Evolutionary conservation across 2,888 invertebrate genomes (phyloP), one percentile per base, ranked within the genome.

Genomic region (Philonicus albiceps): DNA sequence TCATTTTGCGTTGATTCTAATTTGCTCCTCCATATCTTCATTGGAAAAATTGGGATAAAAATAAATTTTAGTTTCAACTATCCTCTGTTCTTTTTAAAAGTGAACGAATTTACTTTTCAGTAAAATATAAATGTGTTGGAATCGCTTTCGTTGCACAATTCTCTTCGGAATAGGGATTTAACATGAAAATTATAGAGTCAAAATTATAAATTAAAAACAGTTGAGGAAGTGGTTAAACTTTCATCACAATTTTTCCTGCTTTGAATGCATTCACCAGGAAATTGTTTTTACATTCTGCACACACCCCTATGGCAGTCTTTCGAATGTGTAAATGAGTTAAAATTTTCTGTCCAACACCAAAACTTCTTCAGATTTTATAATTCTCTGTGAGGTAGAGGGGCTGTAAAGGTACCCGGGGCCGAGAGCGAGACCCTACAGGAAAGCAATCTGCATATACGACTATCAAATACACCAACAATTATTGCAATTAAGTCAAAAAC

Each of bases 401-500:
- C 22, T 6, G 22, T 7, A n/a, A 55, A 55, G 22, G 49, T 7
- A 30, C 22, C 22, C 6, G 27, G 3, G 22, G 1, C 37, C 22
- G 22, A 11, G 13, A 78, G n/a, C 49, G 27, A 6, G 5, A 11
- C 40, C 13, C 40, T n/a, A 13, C n/a, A n/a, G 37, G 22, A 27
- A 40, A 19, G 22, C 27, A 27, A 37, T 49, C 22, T 49, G 49
- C 78, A 78, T 78, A 78, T 49, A 30, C 76, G 43, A 49, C 43
- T 43, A 78, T 49, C 49, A 78, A 78, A 53, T 13, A 78, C 49
- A 49, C 78, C 49, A 78, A 78, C 78, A 78, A 19, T 76, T 43
- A 76, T 37, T 76, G 76, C 76, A 76, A 78, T 78, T 78, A 78
- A 78, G 78, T 78, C 78, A 49, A 78, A 78, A 78, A 31, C 49